Base-by-base conservation (phyloP, 2,113 vertebrate species). In the Progne subis region DNA sequence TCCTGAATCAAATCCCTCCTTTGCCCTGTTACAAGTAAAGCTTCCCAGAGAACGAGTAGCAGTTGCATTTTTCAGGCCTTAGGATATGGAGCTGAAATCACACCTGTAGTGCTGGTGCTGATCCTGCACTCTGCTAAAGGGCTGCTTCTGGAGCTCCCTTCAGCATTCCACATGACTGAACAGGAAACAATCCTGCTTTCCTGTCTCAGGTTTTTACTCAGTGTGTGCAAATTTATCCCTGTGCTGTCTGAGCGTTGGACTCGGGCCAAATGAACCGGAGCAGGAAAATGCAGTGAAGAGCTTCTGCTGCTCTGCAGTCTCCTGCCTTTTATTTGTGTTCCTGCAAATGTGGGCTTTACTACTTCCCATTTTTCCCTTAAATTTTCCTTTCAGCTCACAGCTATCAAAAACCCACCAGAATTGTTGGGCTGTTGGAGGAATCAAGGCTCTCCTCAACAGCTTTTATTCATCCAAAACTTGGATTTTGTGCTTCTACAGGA, bases 221-320 rank as follows among this genome's bases (percentile, higher is more conserved):
- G 15, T 14, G 2, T 20, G 34, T 64, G 67, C 37, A 74, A 2
- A n/a, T 81, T 21, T 28, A 1, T 61, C 39, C 6, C 34, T 71
- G 20, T 49, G 28, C 5, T 83, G 20, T 37, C 32, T 32, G 19
- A 78, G 23, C 31, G 4, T 61, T 60, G 60, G 12, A 11, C 39
- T 75, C 0, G 0, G 41, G 31, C 26, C 82, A 55, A 77, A 43
- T 2, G 8, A 59, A n/a, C n/a, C 10, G 0, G 44, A 69, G 71
- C n/a, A 34, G 63, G n/a, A 60, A 26, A 41, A 28, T 18, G 10
- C 39, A 67, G 15, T 17, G 65, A 75, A 18, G 29, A 79, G 29
- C 28, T 78, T 0, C 63, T 86, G 37, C 59, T 78, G 43, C 61
- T 82, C 19, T 46, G 71, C 65, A 61, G 12, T 28, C 34, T 39